Base-by-base conservation (phyloP, 2,797 vertebrate genomes). In the Gymnothorax javanicus region DNA sequence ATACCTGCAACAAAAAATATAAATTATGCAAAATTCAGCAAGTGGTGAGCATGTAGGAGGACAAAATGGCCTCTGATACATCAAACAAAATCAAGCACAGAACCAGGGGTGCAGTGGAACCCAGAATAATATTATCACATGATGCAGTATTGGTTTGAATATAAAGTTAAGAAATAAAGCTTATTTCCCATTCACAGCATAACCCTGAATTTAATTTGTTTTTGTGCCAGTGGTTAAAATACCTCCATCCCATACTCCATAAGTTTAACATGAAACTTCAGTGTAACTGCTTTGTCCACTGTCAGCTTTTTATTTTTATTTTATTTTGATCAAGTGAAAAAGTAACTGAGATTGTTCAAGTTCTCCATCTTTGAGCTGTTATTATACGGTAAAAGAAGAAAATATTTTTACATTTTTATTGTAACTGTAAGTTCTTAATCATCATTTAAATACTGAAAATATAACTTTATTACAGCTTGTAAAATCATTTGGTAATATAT, bases 61-160 rank as follows among this genome's bases (percentile, higher is more conserved):
- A 8, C 60, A 52, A 79, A 81, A 81, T 79, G 75, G 75, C 15
- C 52, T 23, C 75, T 7, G 54, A 52, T 54, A 7, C 12, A 50
- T 54, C 13, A 3, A 79, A 20, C 7, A 79, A 43, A 79, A 52
- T 79, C 50, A 79, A 52, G 20, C 54, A 54, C 17, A 79, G 50
- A 20, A 12, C 75, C 13, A 54, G 17, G 52, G 75, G 12, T 50
- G 75, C 75, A 52, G 7, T 52, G 75, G 15, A 15, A 79, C 17
- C 33, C 20, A 20, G 27, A 11, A 15, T 54, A 54, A 56, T 3
- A 81, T 52, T 20, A 56, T 43, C 33, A 56, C 20, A 81, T 8
- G 5, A 56, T 43, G 77, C n/a, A 52, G 20, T 81, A 81, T 56
- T 81, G 77, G 23, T 77, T 77, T 77, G 43, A 81, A 81, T 54